Evolutionary conservation across 2,113 vertebrate species (phyloP).

Genomic region (Plotosus lineatus): DNA sequence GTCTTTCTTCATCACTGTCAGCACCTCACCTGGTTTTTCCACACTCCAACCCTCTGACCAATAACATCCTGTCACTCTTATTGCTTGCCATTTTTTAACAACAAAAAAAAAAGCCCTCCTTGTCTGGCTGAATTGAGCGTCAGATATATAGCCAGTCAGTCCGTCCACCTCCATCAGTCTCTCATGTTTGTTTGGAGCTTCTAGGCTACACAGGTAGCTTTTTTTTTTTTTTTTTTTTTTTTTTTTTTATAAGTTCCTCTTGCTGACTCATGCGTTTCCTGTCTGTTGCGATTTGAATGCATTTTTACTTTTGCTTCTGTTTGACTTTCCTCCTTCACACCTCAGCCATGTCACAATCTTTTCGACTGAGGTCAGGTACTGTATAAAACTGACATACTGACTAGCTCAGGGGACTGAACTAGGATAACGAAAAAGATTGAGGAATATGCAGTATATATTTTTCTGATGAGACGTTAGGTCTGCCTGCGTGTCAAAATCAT

Average conservation of each 20-base stretch:
- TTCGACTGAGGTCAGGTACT: slow-evolving; percentile 74
- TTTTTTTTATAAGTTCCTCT: slow-evolving; percentile 39
- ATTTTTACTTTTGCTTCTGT: slow-evolving; percentile 99
- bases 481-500: slow-evolving; percentile 55
- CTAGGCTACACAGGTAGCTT: slow-evolving; percentile 76
- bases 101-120: slow-evolving; percentile 64
- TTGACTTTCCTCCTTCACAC: slow-evolving; percentile 73
- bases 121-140: slow-evolving; percentile 84
- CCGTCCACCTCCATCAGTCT: slow-evolving; percentile 39
- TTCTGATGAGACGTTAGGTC: background rate
- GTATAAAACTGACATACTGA: slow-evolving; percentile 12
- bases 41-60: slow-evolving; percentile 69
- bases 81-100: slow-evolving; percentile 77
- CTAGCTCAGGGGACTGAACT: background rate
- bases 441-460: background rate
- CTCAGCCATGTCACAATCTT: slow-evolving; percentile 82
- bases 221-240: slow-evolving; percentile 57
- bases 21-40: slow-evolving; percentile 67
- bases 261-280: slow-evolving; percentile 71
- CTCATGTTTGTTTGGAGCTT: slow-evolving; percentile 63
- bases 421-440: slow-evolving; percentile 5
- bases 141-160: slow-evolving; percentile 79
- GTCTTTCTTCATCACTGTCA: slow-evolving; percentile 22
- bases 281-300: slow-evolving; percentile 95
- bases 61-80: slow-evolving; percentile 78